Evolutionary conservation across 1,140 invertebrate genomes (phyloP).

Genomic region (fruit fly (Drosophila melanogaster)): DNA sequence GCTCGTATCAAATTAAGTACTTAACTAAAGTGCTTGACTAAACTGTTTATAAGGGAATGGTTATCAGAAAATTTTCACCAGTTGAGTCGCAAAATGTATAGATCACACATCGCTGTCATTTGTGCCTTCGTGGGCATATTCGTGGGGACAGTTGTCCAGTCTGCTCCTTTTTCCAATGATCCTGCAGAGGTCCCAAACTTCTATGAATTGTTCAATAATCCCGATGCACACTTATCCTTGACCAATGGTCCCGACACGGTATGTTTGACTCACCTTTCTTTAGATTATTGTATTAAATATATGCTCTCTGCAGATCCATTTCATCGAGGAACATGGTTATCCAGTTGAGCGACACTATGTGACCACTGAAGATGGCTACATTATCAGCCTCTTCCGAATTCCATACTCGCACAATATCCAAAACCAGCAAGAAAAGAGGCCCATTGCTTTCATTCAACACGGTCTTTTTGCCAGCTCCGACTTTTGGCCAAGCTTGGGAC

Average conservation of each 20-base stretch:
- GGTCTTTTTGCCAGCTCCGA: conserved; percentile 87
- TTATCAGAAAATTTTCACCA: background rate
- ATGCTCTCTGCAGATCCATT: conserved; percentile 8
- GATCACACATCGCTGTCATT: background rate
- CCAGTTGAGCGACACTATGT: conserved; percentile 85
- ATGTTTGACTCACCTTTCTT: background rate
- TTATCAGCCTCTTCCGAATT: conserved; percentile 85
- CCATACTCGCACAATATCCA: conserved; percentile 70
- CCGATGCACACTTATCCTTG: conserved; percentile 27
- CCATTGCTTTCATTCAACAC: conserved; percentile 87
- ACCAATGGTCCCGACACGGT: conserved; percentile 41
- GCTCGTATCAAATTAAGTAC: conserved; percentile 22
- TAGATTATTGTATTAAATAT: no score
- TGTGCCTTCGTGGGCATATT: background rate
- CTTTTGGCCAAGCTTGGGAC: conserved; percentile 86
- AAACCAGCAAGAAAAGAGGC: conserved; percentile 35
- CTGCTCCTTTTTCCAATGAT: conserved; percentile 3
- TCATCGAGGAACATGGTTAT: conserved; percentile 78
- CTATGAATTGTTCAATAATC: conserved; percentile 47
- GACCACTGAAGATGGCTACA: conserved; percentile 85
- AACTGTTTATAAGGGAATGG: conserved; percentile 16
- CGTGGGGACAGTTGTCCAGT: background rate
- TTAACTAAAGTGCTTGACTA: background rate
- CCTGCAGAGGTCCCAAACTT: conserved; percentile 12
- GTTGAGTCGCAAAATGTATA: conserved; percentile 24